Conservation (phyloP, 2,888 invertebrate genomes). For the Cryptops parisi region DNA sequence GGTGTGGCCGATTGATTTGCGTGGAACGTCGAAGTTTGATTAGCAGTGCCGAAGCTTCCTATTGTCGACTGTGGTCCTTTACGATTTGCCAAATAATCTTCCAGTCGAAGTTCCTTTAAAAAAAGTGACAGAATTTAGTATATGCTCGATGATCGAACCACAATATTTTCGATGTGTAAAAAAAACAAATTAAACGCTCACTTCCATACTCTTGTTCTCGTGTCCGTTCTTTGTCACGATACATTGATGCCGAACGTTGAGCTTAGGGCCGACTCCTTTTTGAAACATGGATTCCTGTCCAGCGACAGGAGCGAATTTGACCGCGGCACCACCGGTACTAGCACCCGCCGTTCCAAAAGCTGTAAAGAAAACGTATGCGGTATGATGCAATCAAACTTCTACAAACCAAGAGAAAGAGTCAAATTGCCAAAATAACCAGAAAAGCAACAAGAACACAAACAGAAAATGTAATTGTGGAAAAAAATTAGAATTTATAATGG, state of each 20-base stretch:
- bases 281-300: conserved; percentile 87
- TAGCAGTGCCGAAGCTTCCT: conserved; percentile 20
- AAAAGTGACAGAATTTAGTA: conserved; percentile 1
- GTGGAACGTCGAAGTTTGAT: conserved; percentile 19
- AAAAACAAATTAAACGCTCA: conserved; percentile 14
- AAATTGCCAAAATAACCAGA: no score
- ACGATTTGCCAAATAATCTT: conserved; percentile 80
- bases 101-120: conserved; percentile 61
- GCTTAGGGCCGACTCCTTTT: conserved; percentile 64
- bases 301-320: conserved; percentile 71
- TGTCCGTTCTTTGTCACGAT: conserved; percentile 99
- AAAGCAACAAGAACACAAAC: no score
- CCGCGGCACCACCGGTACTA: conserved; percentile 49
- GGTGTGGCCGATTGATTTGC: conserved; percentile 18
- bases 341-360: conserved; percentile 32
- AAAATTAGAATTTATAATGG: no score
- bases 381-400: conserved; percentile 21
- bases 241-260: conserved; percentile 88
- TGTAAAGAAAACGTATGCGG: no score
- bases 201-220: conserved; percentile 79
- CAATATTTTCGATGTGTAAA: background rate
- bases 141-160: background rate
- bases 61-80: conserved; percentile 48
- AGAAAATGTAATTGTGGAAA: no score
- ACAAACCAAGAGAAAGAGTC: conserved; percentile 6